phyloP scores from a whole-genome alignment of 1,140 invertebrate species.

The Pseudomyrmex cubaensis region DNA sequence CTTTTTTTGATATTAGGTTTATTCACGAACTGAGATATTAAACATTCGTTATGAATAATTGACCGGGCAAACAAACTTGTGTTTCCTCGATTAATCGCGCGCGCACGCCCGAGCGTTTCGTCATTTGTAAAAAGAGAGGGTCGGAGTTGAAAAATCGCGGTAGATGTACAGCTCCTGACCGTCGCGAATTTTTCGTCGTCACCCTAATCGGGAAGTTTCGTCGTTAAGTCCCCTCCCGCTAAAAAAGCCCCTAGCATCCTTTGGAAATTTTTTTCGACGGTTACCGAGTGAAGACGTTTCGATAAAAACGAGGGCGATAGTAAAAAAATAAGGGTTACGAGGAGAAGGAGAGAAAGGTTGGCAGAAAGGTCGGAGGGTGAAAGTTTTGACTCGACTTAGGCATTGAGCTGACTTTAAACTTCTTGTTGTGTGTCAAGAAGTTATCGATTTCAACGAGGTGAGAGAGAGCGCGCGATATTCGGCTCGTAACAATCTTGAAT shows the following conservation, averaged over 20 bases:
- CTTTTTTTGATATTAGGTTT: neutral
- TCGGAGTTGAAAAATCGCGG: neutral
- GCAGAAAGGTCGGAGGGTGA: constrained; percentile 26
- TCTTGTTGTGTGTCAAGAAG: constrained; percentile 76
- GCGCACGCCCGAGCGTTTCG: neutral
- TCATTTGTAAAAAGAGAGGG: constrained; percentile 21
- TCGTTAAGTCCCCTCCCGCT: constrained; percentile 54
- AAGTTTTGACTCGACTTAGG: constrained; percentile 68
- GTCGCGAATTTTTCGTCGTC: constrained; percentile 64
- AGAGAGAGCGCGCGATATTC: constrained; percentile 63
- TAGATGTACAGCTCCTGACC: constrained; percentile 26
- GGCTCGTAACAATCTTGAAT: constrained; percentile 72
- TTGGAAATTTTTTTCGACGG: constrained; percentile 36
- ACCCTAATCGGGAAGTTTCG: constrained; percentile 63
- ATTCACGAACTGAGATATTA: constrained; percentile 10
- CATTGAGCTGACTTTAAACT: constrained; percentile 77
- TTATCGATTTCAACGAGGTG: constrained; percentile 42
- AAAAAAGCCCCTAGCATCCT: constrained; percentile 39
- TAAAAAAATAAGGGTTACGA: constrained; percentile 52
- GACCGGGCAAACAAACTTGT: constrained; percentile 31
- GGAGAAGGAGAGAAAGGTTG: constrained; percentile 7
- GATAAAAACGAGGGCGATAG: constrained; percentile 31
- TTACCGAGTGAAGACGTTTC: constrained; percentile 51
- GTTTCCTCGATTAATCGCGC: constrained; percentile 31
- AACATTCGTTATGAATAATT: constrained; percentile 44